Evolutionary conservation across 2,797 vertebrate species (phyloP).

Genomic region (Champsocephalus esox): DNA sequence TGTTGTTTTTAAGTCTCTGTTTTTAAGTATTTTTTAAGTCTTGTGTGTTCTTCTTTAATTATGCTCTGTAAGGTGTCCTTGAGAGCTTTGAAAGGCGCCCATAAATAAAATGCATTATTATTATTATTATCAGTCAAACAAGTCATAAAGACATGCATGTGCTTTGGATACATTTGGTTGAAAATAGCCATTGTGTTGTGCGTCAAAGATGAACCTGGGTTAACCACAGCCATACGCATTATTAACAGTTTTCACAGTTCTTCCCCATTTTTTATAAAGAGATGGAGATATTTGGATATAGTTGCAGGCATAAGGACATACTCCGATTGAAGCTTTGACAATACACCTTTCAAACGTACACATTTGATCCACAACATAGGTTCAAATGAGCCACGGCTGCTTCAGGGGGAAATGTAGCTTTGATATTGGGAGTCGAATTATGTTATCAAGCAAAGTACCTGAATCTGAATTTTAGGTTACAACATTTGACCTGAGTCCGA

Average conservation of each 20-base stretch:
- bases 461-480: neutral
- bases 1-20: too few species aligned
- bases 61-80: too few species aligned
- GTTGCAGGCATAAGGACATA: too few species aligned
- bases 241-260: neutral
- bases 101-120: too few species aligned
- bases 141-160: neutral
- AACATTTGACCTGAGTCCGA: neutral
- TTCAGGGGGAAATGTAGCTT: too few species aligned
- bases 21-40: too few species aligned
- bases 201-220: neutral
- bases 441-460: neutral
- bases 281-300: too few species aligned
- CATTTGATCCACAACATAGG: neutral
- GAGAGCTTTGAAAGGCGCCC: too few species aligned
- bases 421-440: too few species aligned
- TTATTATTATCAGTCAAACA: neutral
- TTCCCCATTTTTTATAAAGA: neutral
- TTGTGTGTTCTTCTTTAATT: too few species aligned
- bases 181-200: too few species aligned
- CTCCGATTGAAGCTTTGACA: neutral
- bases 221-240: neutral
- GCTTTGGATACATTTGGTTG: neutral
- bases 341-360: neutral
- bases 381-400: neutral